These are phyloP conservation scores for Cyanocitta stelleri DNA, from an alignment of 2,113 vertebrate species.

Conservation along the genomic window DNA sequence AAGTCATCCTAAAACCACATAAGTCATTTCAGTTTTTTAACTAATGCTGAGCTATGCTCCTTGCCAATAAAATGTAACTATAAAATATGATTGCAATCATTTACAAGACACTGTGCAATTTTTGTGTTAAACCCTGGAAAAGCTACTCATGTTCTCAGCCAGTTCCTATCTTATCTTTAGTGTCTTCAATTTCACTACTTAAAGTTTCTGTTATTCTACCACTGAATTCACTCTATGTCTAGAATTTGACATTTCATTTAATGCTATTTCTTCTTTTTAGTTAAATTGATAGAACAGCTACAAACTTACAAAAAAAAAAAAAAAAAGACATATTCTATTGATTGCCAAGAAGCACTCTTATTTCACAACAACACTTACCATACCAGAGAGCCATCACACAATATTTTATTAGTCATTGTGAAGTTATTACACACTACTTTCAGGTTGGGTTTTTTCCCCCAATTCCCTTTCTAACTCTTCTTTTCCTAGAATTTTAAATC, in stretches of 20 bases:
- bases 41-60: background rate
- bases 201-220: background rate
- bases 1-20: background rate
- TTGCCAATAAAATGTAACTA: background rate
- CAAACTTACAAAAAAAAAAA: background rate
- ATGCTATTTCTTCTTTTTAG: background rate
- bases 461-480: background rate
- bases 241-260: background rate
- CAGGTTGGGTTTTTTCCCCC: fast-evolving
- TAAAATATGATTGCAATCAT: background rate
- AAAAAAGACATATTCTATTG: background rate
- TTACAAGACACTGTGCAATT: background rate
- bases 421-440: background rate
- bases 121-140: background rate
- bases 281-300: background rate
- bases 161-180: background rate
- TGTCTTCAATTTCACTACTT: background rate
- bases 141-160: background rate
- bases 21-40: background rate
- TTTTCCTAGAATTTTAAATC: background rate
- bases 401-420: background rate
- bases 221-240: background rate
- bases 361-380: background rate
- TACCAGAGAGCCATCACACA: background rate
- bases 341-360: background rate